Base-by-base conservation (phyloP, 2,797 vertebrate species). In the Sarcoramphus papa region DNA sequence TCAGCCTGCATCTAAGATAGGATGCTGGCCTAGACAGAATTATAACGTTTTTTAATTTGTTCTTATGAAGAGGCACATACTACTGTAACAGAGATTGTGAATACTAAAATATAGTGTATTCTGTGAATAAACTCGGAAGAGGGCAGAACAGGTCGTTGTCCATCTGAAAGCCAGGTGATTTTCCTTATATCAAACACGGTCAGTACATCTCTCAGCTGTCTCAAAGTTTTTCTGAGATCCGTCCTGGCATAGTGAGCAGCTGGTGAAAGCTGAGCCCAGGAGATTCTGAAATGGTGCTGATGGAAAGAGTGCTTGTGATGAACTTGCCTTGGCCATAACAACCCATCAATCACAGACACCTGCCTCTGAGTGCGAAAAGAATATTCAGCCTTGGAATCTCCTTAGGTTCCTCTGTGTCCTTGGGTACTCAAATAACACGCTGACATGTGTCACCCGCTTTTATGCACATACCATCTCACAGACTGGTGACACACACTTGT, bases 281-380 rank as follows among this genome's bases (percentile, higher is more conserved):
- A 64, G 65, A 81, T 80, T 88, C 79, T 92, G 90, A 64, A 88
- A 60, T 57, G 65, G 30, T 91, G 82, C 87, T 92, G 76, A 91
- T 91, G 82, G 89, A 93, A 93, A 91, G 59, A 80, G 60, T 30
- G 45, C 62, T 79, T 40, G 24, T 59, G 60, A 35, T 90, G 56
- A 68, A 50, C 60, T 72, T 85, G 60, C 41, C 48, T 85, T 43
- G 57, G 28, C 91, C 91, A 73, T 62, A 88, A 51, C 43, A 90
- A 31, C 57, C 90, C 27, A 57, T 96, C 93, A 94, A 12, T 96
- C 94, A 94, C 50, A 78, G 82, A 65, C 95, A 96, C 82, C 95
- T 95, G 95, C 73, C 75, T 88, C 60, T 53, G 24, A 63, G 82
- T 31, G 54, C 0, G 1, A 67, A 88, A 90, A 94, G 48, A 56